Evolutionary conservation across 2,888 invertebrate genomes (phyloP).

Genomic region (Megamerina dolium): DNA sequence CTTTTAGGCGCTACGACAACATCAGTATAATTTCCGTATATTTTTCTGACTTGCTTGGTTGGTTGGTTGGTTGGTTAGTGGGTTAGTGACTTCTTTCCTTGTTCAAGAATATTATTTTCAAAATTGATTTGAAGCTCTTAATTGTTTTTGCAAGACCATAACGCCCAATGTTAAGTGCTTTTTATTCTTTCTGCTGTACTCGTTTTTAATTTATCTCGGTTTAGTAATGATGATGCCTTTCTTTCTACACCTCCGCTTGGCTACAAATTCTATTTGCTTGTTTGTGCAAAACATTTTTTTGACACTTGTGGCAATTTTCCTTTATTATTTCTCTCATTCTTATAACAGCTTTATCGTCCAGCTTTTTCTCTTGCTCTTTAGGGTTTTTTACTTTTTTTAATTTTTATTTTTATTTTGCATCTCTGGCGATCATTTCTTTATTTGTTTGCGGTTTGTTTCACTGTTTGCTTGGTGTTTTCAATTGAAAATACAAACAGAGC

Average conservation of each 20-base stretch:
- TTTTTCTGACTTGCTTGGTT: no score
- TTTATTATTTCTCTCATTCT: background rate
- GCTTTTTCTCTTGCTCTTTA: conserved; percentile 1
- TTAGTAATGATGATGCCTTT: no score
- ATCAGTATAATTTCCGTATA: background rate
- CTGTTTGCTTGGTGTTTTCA: no score
- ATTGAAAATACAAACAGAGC: background rate
- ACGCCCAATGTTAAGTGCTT: background rate
- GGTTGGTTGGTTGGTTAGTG: no score
- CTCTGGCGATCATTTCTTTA: background rate
- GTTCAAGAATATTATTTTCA: conserved; percentile 1
- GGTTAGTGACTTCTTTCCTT: conserved; percentile 1
- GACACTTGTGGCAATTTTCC: conserved; percentile 12
- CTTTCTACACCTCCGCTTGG: background rate
- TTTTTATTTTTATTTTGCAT: background rate
- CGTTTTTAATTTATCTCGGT: background rate
- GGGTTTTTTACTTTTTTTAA: background rate
- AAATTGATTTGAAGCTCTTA: conserved; percentile 13
- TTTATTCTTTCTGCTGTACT: background rate
- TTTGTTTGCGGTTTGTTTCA: conserved; percentile 3
- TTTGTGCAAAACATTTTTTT: no score
- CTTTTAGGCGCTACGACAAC: conserved; percentile 17
- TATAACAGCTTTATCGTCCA: no score
- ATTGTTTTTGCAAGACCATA: conserved; percentile 8
- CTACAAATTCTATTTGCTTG: conserved; percentile 6